Evolutionary conservation across 2,888 invertebrate genomes (phyloP).

Genomic region (Brachylomia viminalis): DNA sequence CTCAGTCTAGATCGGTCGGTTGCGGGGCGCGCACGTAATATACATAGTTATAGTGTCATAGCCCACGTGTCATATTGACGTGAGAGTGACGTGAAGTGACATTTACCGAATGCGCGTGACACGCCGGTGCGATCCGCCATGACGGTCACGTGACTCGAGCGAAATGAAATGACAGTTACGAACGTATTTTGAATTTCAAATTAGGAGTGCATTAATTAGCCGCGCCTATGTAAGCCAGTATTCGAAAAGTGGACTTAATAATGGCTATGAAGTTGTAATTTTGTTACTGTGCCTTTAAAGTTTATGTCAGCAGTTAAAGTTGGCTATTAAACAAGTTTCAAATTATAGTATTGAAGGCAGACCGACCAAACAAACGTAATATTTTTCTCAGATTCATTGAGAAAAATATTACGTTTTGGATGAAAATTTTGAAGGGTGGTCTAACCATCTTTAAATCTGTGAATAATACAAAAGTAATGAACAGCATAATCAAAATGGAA

Average conservation of each 20-base stretch:
- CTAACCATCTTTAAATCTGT: background rate
- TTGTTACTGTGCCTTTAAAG: constrained; percentile 27
- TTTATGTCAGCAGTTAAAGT: constrained; percentile 25
- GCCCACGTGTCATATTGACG: constrained; percentile 71
- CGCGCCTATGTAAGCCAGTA: constrained; percentile 40
- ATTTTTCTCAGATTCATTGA: too few relatives aligned
- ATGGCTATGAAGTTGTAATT: constrained; percentile 25
- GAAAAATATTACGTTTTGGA: background rate
- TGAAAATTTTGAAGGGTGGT: background rate
- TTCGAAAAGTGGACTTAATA: constrained; percentile 35
- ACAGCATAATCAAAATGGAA: constrained; percentile 8
- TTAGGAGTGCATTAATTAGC: constrained; percentile 60
- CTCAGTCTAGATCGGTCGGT: constrained; percentile 85
- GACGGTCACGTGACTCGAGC: constrained; percentile 68
- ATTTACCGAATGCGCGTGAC: constrained; percentile 65
- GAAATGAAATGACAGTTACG: constrained; percentile 68
- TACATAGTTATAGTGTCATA: constrained; percentile 68
- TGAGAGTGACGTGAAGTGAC: constrained; percentile 71
- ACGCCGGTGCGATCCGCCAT: constrained; percentile 65
- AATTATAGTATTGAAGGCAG: constrained; percentile 3
- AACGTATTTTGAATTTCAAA: constrained; percentile 68
- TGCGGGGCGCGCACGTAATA: constrained; percentile 82
- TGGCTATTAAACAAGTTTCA: constrained; percentile 3
- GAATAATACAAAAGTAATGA: constrained; percentile 24
- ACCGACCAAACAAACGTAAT: too few relatives aligned